Percentiles rank a stretch among this genome's conserved stretches.
These are phyloP conservation scores for Drosophila flavopinicola DNA, from an alignment of 2,888 invertebrate genomes.

Conservation along the genomic window DNA sequence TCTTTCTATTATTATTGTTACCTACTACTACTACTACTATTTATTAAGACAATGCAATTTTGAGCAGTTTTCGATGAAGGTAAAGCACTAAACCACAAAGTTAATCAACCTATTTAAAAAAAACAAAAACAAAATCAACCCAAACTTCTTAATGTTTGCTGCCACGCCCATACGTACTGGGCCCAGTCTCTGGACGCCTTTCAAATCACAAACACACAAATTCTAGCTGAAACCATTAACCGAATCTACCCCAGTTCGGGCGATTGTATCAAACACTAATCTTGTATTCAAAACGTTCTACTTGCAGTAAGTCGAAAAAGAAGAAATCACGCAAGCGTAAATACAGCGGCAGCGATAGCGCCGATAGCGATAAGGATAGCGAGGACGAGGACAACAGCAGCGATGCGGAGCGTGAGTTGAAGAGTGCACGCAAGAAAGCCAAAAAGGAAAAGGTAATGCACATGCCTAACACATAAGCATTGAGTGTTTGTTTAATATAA, in stretches of 20 bases:
- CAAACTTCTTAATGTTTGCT: conserved; percentile 38
- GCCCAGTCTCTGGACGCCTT: conserved; percentile 32
- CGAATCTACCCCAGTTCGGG: background rate
- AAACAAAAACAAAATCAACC: conserved; percentile 8
- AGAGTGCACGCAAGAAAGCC: conserved; percentile 82
- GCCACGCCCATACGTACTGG: conserved; percentile 20
- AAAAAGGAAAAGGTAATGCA: conserved; percentile 83
- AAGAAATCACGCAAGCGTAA: conserved; percentile 86
- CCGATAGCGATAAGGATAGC: conserved; percentile 83
- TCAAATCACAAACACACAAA: conserved; percentile 10
- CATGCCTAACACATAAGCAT: conserved; percentile 1
- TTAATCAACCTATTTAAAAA: conserved; percentile 38
- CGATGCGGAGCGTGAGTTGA: conserved; percentile 84
- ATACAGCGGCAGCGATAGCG: conserved; percentile 84
- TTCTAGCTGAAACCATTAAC: conserved; percentile 12
- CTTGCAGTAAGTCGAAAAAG: conserved; percentile 85
- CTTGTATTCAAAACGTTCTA: conserved; percentile 46
- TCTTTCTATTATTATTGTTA: conserved; percentile 82
- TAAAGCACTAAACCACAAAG: conserved; percentile 81
- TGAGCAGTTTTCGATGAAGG: conserved; percentile 84
- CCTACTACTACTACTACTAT: conserved; percentile 74
- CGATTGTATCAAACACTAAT: conserved; percentile 16
- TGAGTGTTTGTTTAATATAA: too few relatives aligned
- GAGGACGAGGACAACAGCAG: conserved; percentile 81
- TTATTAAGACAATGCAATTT: conserved; percentile 84